Evolutionary conservation across 2,888 invertebrate genomes (phyloP).

Genomic region (Tiliacea citrago): DNA sequence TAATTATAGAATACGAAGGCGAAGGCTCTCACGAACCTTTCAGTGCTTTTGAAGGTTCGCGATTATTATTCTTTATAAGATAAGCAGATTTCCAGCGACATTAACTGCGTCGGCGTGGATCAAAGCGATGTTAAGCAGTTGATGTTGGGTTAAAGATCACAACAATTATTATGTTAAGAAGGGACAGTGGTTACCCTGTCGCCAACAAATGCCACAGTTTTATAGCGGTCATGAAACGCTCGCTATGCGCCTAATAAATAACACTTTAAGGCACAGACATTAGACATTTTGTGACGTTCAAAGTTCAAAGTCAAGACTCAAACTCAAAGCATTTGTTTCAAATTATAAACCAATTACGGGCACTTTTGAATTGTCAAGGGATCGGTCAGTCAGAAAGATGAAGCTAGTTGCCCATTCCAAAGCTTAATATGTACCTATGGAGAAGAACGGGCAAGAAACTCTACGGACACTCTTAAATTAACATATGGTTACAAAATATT

Average conservation of each 20-base stretch:
- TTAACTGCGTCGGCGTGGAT: constrained; percentile 28
- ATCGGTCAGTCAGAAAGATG: no score
- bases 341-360: no score
- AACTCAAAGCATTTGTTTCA: no score
- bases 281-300: neutral
- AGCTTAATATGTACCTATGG: no score
- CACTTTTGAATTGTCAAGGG: no score
- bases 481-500: no score
- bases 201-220: constrained; percentile 23
- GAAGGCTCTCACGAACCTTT: neutral
- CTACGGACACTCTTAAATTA: no score
- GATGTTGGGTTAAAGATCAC: constrained; percentile 41
- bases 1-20: constrained; percentile 38
- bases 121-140: constrained; percentile 35
- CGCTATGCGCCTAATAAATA: constrained; percentile 17
- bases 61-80: constrained; percentile 18
- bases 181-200: constrained; percentile 9
- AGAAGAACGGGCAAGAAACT: no score
- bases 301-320: neutral
- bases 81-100: constrained; percentile 24
- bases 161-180: constrained; percentile 34
- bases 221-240: constrained; percentile 32
- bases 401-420: no score
- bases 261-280: constrained; percentile 11
- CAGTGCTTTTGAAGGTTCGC: constrained; percentile 2